Percentiles rank a stretch among this genome's conserved stretches.
Conservation (phyloP, 2,797 vertebrate genomes). For the Natrix natrix region DNA sequence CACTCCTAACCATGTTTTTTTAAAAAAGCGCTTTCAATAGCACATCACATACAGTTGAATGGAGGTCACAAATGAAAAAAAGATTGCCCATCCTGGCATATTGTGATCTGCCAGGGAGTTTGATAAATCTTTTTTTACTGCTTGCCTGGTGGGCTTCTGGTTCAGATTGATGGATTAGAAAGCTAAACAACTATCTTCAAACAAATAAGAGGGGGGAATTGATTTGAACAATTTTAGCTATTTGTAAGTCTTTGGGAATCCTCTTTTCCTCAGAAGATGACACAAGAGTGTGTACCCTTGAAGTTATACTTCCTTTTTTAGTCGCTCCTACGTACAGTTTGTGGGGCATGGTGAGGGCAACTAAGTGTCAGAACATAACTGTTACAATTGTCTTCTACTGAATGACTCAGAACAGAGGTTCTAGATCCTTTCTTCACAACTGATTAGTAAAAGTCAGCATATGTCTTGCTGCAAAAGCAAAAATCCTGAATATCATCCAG, state of each 20-base stretch:
- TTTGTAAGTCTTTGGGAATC: neutral
- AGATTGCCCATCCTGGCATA: neutral
- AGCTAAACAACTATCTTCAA: neutral
- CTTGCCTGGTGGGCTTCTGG: neutral
- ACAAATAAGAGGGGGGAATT: neutral
- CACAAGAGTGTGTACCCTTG: neutral
- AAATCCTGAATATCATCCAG: neutral
- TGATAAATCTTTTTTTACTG: neutral
- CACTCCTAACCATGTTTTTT: neutral
- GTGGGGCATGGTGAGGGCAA: neutral
- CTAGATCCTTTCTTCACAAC: neutral
- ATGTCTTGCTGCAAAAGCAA: neutral
- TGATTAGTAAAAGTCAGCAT: constrained; percentile 13
- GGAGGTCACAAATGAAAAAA: neutral
- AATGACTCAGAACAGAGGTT: neutral
- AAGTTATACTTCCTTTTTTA: neutral
- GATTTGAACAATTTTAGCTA: neutral
- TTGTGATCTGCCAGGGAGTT: neutral
- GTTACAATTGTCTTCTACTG: neutral
- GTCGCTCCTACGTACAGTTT: neutral
- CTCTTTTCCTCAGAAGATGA: neutral
- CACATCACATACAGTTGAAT: neutral
- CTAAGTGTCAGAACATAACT: neutral
- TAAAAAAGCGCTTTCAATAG: neutral
- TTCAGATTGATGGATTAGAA: neutral